phyloP scores from a whole-genome alignment of 2,113 vertebrate species.

The Zapus hudsonius region DNA sequence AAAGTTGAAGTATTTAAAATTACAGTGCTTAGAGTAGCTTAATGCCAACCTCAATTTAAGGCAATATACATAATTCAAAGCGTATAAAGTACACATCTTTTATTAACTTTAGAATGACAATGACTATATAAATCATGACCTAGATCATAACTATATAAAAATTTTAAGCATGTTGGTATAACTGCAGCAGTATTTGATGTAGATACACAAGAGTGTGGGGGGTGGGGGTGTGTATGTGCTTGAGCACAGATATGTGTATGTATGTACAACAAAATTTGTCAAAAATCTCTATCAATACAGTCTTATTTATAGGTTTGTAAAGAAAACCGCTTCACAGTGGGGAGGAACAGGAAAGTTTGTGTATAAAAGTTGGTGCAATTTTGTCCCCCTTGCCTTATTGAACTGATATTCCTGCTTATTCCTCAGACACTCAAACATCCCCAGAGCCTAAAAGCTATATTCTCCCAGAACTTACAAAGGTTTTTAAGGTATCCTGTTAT shows the following conservation, averaged over 20 bases:
- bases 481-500: background rate
- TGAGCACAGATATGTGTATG: background rate
- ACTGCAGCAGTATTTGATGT: background rate
- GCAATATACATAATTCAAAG: too few species aligned
- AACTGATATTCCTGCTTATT: background rate
- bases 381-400: too few species aligned
- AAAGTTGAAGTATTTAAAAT: too few species aligned
- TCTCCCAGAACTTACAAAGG: background rate
- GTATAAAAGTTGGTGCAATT: too few species aligned
- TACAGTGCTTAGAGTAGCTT: too few species aligned
- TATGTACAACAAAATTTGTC: background rate
- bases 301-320: background rate
- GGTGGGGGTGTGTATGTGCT: too few species aligned
- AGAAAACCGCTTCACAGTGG: background rate
- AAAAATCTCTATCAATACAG: background rate
- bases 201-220: background rate
- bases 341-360: too few species aligned
- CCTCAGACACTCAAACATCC: background rate
- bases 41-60: too few species aligned
- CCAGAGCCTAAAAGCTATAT: background rate
- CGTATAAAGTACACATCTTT: too few species aligned
- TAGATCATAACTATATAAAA: background rate
- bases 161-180: background rate
- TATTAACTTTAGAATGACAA: too few species aligned
- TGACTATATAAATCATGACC: background rate